phyloP scores from a whole-genome alignment of 2,113 vertebrate genomes.

The Micronisus gabar region DNA sequence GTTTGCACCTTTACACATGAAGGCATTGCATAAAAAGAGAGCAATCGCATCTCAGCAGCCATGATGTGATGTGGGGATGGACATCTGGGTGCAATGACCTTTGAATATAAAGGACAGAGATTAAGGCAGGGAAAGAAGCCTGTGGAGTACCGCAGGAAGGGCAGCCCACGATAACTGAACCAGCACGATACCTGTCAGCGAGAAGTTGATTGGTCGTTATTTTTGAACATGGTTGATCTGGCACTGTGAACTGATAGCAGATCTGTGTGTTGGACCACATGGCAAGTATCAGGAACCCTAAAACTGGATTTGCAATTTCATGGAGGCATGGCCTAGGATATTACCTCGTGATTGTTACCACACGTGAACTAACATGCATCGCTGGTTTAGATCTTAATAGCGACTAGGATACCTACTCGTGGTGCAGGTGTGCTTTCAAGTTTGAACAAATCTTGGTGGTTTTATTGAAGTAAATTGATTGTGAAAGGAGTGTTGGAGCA shows the following conservation, averaged over 20 bases:
- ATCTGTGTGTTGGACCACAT: background rate
- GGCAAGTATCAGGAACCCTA: background rate
- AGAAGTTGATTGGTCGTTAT: background rate
- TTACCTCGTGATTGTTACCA: background rate
- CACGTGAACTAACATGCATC: background rate
- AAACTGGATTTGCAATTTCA: background rate
- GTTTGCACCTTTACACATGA: background rate
- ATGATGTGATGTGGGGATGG: background rate
- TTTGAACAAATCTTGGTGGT: background rate
- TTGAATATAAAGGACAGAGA: background rate
- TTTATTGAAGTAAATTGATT: slow-evolving; percentile 8
- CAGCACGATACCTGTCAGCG: background rate
- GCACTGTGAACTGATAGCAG: background rate
- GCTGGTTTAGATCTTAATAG: background rate
- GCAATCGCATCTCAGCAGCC: background rate
- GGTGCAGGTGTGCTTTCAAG: background rate
- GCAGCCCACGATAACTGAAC: background rate
- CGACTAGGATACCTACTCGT: background rate
- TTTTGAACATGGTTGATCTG: background rate
- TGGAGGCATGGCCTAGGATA: background rate
- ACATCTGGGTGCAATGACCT: background rate
- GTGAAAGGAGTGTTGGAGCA: background rate
- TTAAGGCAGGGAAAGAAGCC: background rate
- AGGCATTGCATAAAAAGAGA: background rate
- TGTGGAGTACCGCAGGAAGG: background rate